Evolutionary conservation across 2,888 invertebrate species (phyloP).

Genomic region (Blastobasis lacticolella): DNA sequence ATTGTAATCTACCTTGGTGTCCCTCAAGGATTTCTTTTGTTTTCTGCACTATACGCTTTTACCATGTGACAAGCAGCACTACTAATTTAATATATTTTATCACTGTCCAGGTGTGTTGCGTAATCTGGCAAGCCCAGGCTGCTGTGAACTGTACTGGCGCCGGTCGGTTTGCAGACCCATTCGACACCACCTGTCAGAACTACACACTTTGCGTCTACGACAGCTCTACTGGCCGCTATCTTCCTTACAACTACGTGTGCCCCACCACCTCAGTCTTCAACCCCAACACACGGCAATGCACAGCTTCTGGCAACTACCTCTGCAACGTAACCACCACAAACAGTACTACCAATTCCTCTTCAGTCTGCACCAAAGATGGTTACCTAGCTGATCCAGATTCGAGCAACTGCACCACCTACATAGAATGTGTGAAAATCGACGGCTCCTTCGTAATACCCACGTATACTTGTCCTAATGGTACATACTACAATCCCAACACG

Average conservation of each 20-base stretch:
- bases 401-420: constrained; percentile 44
- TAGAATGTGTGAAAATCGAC: constrained; percentile 43
- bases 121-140: constrained; percentile 23
- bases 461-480: constrained; percentile 37
- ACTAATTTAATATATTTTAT: too few relatives aligned
- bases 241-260: constrained; percentile 42
- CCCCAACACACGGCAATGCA: constrained; percentile 39
- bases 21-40: too few relatives aligned
- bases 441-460: constrained; percentile 36
- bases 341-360: constrained; percentile 18
- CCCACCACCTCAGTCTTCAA: constrained; percentile 56
- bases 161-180: constrained; percentile 30
- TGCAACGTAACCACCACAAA: constrained; percentile 31
- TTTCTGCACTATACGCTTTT: too few relatives aligned
- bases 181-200: constrained; percentile 32
- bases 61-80: too few relatives aligned
- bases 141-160: constrained; percentile 23
- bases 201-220: constrained; percentile 31
- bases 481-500: constrained; percentile 45
- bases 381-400: constrained; percentile 41
- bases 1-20: too few relatives aligned
- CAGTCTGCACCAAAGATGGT: constrained; percentile 44
- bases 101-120: constrained; percentile 18
- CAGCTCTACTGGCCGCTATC: constrained; percentile 12
- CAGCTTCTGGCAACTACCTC: constrained; percentile 37